Base-by-base conservation (phyloP, 37 sponge, comb jelly and placozoan species). In the Beroe forskalii region DNA sequence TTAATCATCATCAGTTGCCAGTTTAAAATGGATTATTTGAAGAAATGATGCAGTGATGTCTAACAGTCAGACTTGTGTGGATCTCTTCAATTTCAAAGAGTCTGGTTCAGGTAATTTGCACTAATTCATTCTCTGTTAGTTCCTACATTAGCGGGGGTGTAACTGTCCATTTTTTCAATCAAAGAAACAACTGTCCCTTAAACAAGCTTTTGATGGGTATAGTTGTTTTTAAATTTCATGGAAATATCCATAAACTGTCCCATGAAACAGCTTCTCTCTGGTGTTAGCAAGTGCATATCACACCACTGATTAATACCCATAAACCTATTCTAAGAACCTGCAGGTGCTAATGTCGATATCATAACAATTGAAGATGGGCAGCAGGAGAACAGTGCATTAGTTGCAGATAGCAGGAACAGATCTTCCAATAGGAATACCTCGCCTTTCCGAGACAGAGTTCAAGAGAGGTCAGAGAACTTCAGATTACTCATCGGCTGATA, bases 41-140 rank as follows among this genome's bases (percentile, higher is more conserved):
- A n/a, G n/a, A n/a, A n/a, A 48, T 48, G 55, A 48, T 17, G 55
- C 55, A 35, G 72, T 32, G 38, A 80, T 80, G 86, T 9, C 86
- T 38, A 80, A 43, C 22, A 72, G 30, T 37, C 27, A 37, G 27
- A 80, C 86, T 38, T 44, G 35, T 25, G 86, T 80, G 37, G 86
- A 80, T 43, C 30, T 80, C 28, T 80, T 80, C 48, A 80, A 80
- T 25, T 80, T 80, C 55, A 80, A 42, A 80, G 86, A 80, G n/a
- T 80, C 86, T 41, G 55, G 55, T 43, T 44, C 86, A 42, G 86
- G 86, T 80, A 43, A 80, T n/a, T n/a, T n/a, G n/a, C n/a, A n/a
- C 60, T 55, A 55, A 55, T 55, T 55, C 17, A 55, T 9, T 17
- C 60, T 55, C 9, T 20, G 9, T 55, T 20, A 20, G 60, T 20